A percentile compares a stretch with the other conserved stretches of the same genome.
These are phyloP conservation scores for Hofmannophila pseudospretella DNA, from an alignment of 2,888 invertebrate species.

Conservation along the genomic window DNA sequence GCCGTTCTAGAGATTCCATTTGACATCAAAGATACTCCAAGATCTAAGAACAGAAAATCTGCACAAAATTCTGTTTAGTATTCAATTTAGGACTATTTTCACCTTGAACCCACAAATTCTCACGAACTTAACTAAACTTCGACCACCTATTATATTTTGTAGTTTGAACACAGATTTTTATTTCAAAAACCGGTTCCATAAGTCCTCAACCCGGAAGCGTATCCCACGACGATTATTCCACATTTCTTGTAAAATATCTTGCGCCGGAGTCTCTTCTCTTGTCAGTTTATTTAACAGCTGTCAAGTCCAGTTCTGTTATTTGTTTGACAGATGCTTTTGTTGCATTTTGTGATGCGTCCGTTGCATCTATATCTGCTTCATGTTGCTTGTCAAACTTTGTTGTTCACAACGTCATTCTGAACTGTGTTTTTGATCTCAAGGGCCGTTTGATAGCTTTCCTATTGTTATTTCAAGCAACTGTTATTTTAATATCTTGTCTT, in stretches of 20 bases:
- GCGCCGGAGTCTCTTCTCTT: neutral
- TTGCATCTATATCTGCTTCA: constrained; percentile 33
- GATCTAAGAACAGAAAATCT: too few relatives aligned
- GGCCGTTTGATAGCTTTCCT: too few relatives aligned
- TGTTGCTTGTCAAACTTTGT: constrained; percentile 17
- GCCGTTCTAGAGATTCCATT: too few relatives aligned
- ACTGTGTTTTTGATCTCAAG: too few relatives aligned
- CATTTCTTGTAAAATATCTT: constrained; percentile 44
- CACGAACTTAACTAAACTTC: constrained; percentile 27
- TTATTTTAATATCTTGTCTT: too few relatives aligned
- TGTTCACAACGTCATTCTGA: constrained; percentile 9
- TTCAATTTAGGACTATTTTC: too few relatives aligned
- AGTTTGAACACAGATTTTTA: constrained; percentile 20
- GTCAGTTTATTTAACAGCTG: constrained; percentile 36
- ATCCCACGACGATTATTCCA: constrained; percentile 54
- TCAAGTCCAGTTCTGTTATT: constrained; percentile 34
- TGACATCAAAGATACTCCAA: too few relatives aligned
- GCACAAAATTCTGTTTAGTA: too few relatives aligned
- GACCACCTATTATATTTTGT: constrained; percentile 17
- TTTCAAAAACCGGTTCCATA: constrained; percentile 48
- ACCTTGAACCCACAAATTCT: constrained; percentile 14
- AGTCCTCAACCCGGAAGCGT: constrained; percentile 57
- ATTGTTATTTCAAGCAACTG: too few relatives aligned
- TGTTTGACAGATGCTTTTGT: constrained; percentile 42
- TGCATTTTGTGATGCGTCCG: constrained; percentile 21